These are phyloP conservation scores for Emydocephalus ijimae DNA, from an alignment of 2,113 vertebrate species.

Conservation along the genomic window DNA sequence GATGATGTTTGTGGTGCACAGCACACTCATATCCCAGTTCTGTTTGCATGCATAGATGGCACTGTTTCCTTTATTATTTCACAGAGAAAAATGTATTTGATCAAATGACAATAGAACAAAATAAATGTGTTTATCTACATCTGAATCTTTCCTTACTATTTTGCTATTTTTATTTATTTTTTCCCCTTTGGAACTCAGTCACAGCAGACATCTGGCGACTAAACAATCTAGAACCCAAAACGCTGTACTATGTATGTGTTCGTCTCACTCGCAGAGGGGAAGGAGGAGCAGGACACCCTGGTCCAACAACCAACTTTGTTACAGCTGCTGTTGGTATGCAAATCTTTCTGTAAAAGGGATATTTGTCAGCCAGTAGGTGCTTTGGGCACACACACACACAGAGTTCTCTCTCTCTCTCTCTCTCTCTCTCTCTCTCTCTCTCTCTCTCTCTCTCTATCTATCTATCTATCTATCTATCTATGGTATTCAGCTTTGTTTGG, in stretches of 20 bases:
- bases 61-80: background rate
- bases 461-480: too few relatives aligned
- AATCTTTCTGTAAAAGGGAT: background rate
- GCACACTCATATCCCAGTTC: background rate
- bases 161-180: background rate
- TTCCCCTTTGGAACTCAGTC: constrained; percentile 62
- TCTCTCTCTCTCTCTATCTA: too few relatives aligned
- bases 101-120: background rate
- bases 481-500: too few relatives aligned
- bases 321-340: constrained; percentile 77
- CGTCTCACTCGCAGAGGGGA: constrained; percentile 77
- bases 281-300: constrained; percentile 78
- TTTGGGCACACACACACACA: too few relatives aligned
- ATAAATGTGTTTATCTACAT: background rate
- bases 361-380: constrained; percentile 10
- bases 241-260: constrained; percentile 78
- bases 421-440: too few relatives aligned
- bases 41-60: background rate
- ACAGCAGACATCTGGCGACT: constrained; percentile 71
- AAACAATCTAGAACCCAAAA: constrained; percentile 77
- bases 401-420: too few relatives aligned
- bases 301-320: constrained; percentile 76
- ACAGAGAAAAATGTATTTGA: background rate
- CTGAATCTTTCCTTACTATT: background rate
- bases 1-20: background rate